Conservation (phyloP, 2,797 vertebrate genomes). For the Muscicapa striata region DNA sequence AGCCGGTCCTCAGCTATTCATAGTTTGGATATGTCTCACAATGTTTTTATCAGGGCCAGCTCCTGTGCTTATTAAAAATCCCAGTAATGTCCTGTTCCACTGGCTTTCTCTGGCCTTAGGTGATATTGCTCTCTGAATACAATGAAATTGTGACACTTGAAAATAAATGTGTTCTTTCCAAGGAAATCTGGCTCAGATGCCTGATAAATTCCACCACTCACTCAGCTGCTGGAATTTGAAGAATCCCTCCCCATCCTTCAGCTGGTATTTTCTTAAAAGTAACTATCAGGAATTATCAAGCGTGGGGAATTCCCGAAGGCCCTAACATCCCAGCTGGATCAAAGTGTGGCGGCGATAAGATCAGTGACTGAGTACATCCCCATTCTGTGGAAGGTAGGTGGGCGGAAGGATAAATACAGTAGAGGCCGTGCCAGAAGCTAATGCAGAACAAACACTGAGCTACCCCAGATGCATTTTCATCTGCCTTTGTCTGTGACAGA, state of each 20-base stretch:
- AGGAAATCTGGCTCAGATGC: slow-evolving; percentile 23
- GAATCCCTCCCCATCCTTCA: slow-evolving; percentile 63
- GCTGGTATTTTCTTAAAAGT: slow-evolving; percentile 69
- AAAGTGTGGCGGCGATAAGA: slow-evolving; percentile 64
- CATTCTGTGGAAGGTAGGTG: slow-evolving; percentile 57
- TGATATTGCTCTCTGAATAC: slow-evolving; percentile 2
- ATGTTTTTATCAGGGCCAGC: slow-evolving; percentile 23
- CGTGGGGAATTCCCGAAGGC: slow-evolving; percentile 44
- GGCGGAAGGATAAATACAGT: slow-evolving; percentile 52
- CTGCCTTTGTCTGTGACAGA: slow-evolving; percentile 27
- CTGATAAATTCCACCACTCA: slow-evolving; percentile 54
- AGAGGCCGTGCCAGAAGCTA: slow-evolving; percentile 25
- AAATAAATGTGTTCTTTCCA: slow-evolving; percentile 63
- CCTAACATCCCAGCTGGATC: slow-evolving; percentile 65
- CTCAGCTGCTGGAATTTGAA: slow-evolving; percentile 56
- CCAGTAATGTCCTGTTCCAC: slow-evolving; percentile 36
- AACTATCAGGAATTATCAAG: slow-evolving; percentile 55
- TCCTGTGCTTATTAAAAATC: slow-evolving; percentile 47
- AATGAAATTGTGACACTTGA: slow-evolving; percentile 53
- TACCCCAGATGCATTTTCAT: slow-evolving; percentile 29
- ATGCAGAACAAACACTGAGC: slow-evolving; percentile 29
- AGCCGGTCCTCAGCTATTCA: not conserved
- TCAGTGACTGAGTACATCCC: slow-evolving; percentile 67
- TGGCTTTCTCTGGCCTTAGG: not conserved
- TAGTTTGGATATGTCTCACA: not conserved